Evolutionary conservation across 2,797 vertebrate genomes (phyloP), one percentile per base, ranked within the genome.

Genomic region (Chiloscyllium punctatum): DNA sequence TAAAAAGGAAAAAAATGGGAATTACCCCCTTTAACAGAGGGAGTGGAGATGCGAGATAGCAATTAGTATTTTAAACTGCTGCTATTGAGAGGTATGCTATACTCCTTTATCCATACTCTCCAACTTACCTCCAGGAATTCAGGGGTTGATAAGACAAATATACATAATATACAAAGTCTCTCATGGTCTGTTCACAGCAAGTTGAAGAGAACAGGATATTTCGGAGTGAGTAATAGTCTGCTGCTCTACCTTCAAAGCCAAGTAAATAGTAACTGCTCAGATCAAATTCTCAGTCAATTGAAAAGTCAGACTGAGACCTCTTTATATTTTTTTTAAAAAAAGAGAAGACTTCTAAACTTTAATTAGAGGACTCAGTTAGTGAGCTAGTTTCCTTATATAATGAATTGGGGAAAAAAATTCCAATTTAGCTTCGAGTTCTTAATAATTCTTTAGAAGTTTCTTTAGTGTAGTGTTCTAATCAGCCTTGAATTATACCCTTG

Each of bases 271-370:
- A 66, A 21, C 88, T 91, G 33, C 2, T 91, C 30, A 1, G 1
- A n/a, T 66, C 57, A 88, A 48, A 88, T 88, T 27, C 53, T 57
- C 27, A 7, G 33, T 91, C 57, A 21, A 37, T n/a, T 68, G n/a
- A 91, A 91, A 91, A 91, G 57, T 91, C 88, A 91, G 88, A 21
- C 88, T 66, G 57, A 77, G 72, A 66, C 51, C 13, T 84, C 18
- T 8, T 53, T 21, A 66, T 91, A 66, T 9, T 5, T 88, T 57
- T 57, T 62, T 57, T 57, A 57, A 57, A 57, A 57, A 57, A 57
- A 57, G 53, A 57, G 57, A 57, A 7, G 42, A n/a, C 30, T 23
- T 66, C 57, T 37, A 16, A n/a, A n/a, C 30, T 91, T 48, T 68
- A 91, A 91, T 68, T 37, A 91, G 57, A 68, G 37, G 33, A n/a